Evolutionary conservation across 1,140 invertebrate genomes (phyloP), one percentile per base, ranked within the genome.

Genomic region (Hylaeus volcanicus): DNA sequence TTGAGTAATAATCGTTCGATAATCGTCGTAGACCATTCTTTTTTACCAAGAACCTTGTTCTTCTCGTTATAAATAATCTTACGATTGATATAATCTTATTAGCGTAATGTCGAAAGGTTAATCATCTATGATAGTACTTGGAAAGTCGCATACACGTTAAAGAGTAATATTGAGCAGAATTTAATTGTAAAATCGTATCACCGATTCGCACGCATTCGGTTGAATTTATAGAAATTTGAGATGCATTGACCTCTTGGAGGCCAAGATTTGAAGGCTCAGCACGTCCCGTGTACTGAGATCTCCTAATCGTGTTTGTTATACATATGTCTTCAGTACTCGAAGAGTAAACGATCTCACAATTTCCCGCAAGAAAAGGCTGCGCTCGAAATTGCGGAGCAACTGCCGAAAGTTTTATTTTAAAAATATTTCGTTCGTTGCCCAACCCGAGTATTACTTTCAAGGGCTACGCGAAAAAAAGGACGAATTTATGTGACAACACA

Each of bases 141-240:
- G 14, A 79, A 48, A 79, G 5, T 55, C 45, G 5, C 11, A 3
- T 43, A 63, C 26, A 56, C 14, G 43, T 79, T 79, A 79, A 51
- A 74, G 70, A 74, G 71, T 48, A 58, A 61, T 63, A 63, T 72
- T 72, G 71, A 79, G 77, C 70, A 74, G 26, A 9, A 51, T 51
- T 6, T 43, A 63, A 72, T 69, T 48, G 12, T 76, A 39, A 39
- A 51, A 68, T 48, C 15, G 26, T 41, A 45, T 41, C 15, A 11
- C 14, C 15, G 6, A 15, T 51, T 15, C 11, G n/a, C 8, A 26
- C 45, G 14, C 2, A 51, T 77, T 43, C 6, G 3, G 9, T 53
- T 15, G 1, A 12, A 56, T 65, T 56, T 37, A 8, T 37, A 60
- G n/a, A 60, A 60, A 60, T n/a, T 37, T 26, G 1, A 4, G 8